Evolutionary conservation across 2,113 vertebrate species (phyloP).

Genomic region (Nerophis lumbriciformis): DNA sequence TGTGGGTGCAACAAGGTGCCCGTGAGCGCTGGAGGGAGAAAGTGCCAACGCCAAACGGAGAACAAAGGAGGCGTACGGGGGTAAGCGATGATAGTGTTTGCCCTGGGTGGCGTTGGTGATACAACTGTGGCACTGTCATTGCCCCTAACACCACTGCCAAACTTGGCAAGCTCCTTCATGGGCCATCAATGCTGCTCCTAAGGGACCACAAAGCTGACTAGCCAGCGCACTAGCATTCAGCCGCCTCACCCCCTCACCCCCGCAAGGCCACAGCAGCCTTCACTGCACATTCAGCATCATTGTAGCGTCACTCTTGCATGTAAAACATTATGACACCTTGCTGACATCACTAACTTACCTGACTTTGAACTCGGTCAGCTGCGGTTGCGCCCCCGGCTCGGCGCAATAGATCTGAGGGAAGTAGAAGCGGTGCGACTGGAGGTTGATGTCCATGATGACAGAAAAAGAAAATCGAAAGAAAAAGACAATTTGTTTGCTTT

Average conservation of each 20-base stretch:
- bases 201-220: conserved; percentile 42
- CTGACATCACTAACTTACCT: conserved; percentile 54
- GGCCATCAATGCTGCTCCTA: conserved; percentile 51
- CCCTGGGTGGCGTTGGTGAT: conserved; percentile 1
- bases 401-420: conserved; percentile 72
- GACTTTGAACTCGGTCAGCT: conserved; percentile 70
- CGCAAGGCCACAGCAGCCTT: conserved; percentile 51
- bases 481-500: neutral
- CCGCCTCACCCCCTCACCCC: conserved; percentile 52
- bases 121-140: conserved; percentile 50
- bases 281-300: conserved; percentile 19
- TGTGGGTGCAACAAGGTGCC: conserved; percentile 41
- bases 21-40: conserved; percentile 27
- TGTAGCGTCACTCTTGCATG: neutral
- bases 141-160: conserved; percentile 9
- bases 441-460: conserved; percentile 69
- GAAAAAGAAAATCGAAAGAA: conserved; percentile 2
- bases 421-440: conserved; percentile 70
- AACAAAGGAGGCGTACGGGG: conserved; percentile 60
- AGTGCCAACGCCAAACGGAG: conserved; percentile 35
- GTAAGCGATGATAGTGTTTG: neutral
- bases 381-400: conserved; percentile 59
- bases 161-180: conserved; percentile 52
- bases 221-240: conserved; percentile 59
- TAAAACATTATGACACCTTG: neutral